A percentile compares a stretch with the other conserved stretches of the same genome.
These are phyloP conservation scores for Holacanthella duospinosa DNA, from an alignment of 2,888 invertebrate genomes.

Conservation along the genomic window DNA sequence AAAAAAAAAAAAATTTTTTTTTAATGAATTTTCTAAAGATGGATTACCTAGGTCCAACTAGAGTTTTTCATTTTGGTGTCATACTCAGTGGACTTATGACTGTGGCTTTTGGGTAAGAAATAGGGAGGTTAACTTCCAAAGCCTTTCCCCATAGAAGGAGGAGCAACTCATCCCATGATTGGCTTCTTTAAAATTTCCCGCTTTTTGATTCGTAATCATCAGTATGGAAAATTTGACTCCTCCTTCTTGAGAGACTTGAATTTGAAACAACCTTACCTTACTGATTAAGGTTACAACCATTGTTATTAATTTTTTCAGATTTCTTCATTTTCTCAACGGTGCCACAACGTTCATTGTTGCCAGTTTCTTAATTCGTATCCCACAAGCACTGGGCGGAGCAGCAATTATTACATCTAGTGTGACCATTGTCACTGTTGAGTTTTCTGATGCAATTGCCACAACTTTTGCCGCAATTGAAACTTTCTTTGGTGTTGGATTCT, in stretches of 20 bases:
- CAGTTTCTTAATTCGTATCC: conserved; percentile 65
- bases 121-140: not conserved
- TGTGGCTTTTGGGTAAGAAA: conserved; percentile 61
- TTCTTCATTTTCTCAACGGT: conserved; percentile 10
- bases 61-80: conserved; percentile 70
- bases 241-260: not conserved
- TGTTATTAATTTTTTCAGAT: conserved; percentile 1
- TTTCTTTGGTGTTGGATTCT: conserved; percentile 74
- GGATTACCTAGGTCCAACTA: conserved; percentile 64
- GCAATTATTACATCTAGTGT: conserved; percentile 77
- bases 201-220: too few species aligned
- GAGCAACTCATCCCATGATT: not conserved
- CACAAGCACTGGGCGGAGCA: conserved; percentile 79
- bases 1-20: not conserved
- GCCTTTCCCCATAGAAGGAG: not conserved
- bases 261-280: too few species aligned
- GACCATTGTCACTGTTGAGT: conserved; percentile 76
- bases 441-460: conserved; percentile 62
- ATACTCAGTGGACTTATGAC: conserved; percentile 71
- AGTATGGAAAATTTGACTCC: not conserved
- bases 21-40: conserved; percentile 45
- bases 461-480: conserved; percentile 60
- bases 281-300: not conserved
- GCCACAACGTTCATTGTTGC: conserved; percentile 57
- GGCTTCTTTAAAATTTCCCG: too few species aligned